Conservation (phyloP, 2,888 invertebrate species). For the Metacarcinus magister region DNA sequence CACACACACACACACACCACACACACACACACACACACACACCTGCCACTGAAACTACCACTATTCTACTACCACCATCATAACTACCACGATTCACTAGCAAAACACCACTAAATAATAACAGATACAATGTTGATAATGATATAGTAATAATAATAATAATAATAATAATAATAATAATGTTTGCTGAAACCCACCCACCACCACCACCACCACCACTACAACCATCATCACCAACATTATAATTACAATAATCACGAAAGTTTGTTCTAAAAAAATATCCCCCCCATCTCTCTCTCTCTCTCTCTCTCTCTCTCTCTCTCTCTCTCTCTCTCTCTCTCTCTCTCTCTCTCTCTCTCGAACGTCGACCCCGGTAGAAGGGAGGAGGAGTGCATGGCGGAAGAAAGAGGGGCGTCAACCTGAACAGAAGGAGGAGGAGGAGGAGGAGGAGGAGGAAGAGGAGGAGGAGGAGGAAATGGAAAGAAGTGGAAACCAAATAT, state of each 20-base stretch:
- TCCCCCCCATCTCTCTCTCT: not conserved
- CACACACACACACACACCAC: not conserved
- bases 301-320: conserved; percentile 7
- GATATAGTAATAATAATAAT: not conserved
- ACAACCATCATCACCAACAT: not conserved
- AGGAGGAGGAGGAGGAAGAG: conserved; percentile 20
- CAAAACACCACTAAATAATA: too few species aligned
- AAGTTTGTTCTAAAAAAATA: not conserved
- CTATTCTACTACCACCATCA: not conserved
- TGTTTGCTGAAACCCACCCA: not conserved
- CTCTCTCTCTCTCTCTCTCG: conserved; percentile 5
- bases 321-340: conserved; percentile 2
- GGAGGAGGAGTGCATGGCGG: not conserved
- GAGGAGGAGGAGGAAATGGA: conserved; percentile 1
- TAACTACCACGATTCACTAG: too few species aligned
- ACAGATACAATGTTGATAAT: not conserved
- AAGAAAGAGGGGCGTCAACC: conserved; percentile 38
- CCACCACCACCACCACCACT: not conserved
- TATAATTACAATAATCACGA: not conserved
- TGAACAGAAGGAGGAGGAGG: not conserved
- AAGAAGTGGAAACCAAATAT: too few species aligned
- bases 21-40: not conserved
- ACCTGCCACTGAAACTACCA: not conserved
- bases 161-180: not conserved
- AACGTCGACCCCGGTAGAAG: not conserved